Evolutionary conservation across 2,888 invertebrate species (phyloP), one percentile per base, ranked within the genome.

Genomic region (Dynastes grantii): DNA sequence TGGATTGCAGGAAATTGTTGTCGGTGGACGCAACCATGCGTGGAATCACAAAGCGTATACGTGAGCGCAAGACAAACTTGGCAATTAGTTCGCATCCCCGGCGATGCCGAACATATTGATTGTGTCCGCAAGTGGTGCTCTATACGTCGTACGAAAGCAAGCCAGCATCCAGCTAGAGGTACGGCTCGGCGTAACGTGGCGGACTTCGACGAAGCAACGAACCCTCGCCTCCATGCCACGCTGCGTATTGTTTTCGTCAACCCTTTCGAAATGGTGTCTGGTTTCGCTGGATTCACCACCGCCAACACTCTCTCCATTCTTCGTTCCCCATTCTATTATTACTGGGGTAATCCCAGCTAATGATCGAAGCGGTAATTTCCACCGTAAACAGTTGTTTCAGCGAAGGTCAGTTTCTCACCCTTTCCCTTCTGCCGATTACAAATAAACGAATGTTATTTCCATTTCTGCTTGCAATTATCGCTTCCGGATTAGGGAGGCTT

Each of bases 391-490:
- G 84, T 84, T 84, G 82, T 83, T 83, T 78, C 78, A 79, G 80
- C 81, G 80, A 79, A 77, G 77, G 76, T 78, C 80, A 82, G 82
- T 80, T 81, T 81, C 82, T 81, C 81, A 83, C 81, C 83, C 83
- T 83, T 81, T 82, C 81, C 80, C 81, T 81, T 81, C 80, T 80
- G 61, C 73, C 84, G 85, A 85, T 85, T 85, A 85, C 85, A 85
- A 83, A 85, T 85, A 85, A 85, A 85, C 85, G 85, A 85, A 83
- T 85, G 85, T 85, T 85, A 85, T 85, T 85, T 85, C 85, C 85
- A 85, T 85, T 88, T 87, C 87, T 87, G 87, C 86, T 87, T 84
- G 85, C 88, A 88, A 88, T 88, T 88, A 88, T 88, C 87, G 87
- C 87, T 88, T 88, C 88, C 87, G 87, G 86, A 86, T 87, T 86